A percentile compares a stretch with the other conserved stretches of the same genome.
These are phyloP conservation scores for Anabacerthia variegaticeps DNA, from an alignment of 2,797 vertebrate genomes.

Conservation along the genomic window DNA sequence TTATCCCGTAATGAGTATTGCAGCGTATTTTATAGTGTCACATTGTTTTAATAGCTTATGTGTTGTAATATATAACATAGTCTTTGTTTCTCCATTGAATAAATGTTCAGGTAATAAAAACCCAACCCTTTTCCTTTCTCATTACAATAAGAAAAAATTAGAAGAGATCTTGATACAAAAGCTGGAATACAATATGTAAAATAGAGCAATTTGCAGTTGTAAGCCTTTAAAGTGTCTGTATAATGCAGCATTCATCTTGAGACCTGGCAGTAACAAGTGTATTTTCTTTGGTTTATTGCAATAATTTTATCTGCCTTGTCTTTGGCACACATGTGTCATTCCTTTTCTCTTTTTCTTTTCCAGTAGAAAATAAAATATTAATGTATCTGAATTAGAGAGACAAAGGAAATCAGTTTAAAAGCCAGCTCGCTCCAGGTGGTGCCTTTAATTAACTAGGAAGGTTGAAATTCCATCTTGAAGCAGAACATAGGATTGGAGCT, in stretches of 20 bases:
- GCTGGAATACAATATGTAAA: slow-evolving; percentile 23
- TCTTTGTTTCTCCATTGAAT: slow-evolving; percentile 52
- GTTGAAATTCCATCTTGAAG: slow-evolving; percentile 52
- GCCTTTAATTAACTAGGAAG: slow-evolving; percentile 68
- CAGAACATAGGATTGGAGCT: neutral
- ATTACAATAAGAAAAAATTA: slow-evolving; percentile 35
- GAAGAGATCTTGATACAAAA: slow-evolving; percentile 16
- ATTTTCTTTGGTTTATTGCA: slow-evolving; percentile 65
- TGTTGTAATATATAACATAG: slow-evolving; percentile 34
- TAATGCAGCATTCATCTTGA: slow-evolving; percentile 47
- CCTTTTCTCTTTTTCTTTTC: slow-evolving; percentile 34
- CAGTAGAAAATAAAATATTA: slow-evolving; percentile 69
- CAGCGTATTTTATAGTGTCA: slow-evolving; percentile 40
- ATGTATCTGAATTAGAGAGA: slow-evolving; percentile 49
- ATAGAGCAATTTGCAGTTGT: slow-evolving; percentile 26
- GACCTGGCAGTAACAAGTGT: slow-evolving; percentile 50
- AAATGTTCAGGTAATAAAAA: slow-evolving; percentile 50
- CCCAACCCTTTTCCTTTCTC: neutral
- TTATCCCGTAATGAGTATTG: slow-evolving; percentile 46
- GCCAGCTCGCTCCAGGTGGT: slow-evolving; percentile 37
- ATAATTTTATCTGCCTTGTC: slow-evolving; percentile 65
- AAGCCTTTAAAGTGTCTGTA: slow-evolving; percentile 31
- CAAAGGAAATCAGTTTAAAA: slow-evolving; percentile 66
- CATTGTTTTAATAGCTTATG: slow-evolving; percentile 55
- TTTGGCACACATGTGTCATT: slow-evolving; percentile 29